Evolutionary conservation across 2,888 invertebrate genomes (phyloP).

Genomic region (Himalopsyche kuldschensis): DNA sequence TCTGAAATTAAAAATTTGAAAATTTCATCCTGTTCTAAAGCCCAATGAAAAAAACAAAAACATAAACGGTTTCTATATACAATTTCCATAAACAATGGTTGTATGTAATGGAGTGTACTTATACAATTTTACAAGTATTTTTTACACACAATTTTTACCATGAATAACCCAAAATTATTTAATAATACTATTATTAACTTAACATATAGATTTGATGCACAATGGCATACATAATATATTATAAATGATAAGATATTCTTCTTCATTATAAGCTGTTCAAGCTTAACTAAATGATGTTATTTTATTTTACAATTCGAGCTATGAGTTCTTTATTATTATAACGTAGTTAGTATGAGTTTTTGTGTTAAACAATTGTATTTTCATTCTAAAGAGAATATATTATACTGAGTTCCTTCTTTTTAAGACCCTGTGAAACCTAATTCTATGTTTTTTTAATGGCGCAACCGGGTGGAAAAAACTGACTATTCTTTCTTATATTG

Average conservation of each 20-base stretch:
- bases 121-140: not conserved
- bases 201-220: not conserved
- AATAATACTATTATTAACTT: not conserved
- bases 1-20: no score
- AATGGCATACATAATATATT: not conserved
- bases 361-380: not conserved
- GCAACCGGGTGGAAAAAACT: no score
- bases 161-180: not conserved
- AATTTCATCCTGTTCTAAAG: no score
- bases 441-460: no score
- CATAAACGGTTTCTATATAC: no score
- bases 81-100: not conserved
- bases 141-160: not conserved
- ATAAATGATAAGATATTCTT: not conserved
- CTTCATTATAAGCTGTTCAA: not conserved
- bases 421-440: not conserved
- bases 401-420: not conserved
- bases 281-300: not conserved
- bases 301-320: not conserved
- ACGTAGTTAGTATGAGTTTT: not conserved
- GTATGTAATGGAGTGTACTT: not conserved
- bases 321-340: not conserved
- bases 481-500: no score
- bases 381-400: not conserved
- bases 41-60: no score